Evolutionary conservation across 2,888 invertebrate species (phyloP).

Genomic region (Troilus luridus): DNA sequence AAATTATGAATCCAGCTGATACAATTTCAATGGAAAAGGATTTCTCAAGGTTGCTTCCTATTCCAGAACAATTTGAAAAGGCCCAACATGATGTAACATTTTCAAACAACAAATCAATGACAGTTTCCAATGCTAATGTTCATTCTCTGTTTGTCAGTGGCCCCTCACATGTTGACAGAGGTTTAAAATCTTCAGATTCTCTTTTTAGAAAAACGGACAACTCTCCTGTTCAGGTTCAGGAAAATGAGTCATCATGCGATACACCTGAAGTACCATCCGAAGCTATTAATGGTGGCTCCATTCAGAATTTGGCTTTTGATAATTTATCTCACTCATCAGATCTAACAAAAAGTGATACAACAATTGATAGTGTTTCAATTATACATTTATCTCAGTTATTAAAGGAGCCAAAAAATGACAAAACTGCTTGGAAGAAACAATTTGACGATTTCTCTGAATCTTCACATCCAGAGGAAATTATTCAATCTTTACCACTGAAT

Average conservation of each 20-base stretch:
- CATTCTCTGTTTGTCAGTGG: slow-evolving; percentile 30
- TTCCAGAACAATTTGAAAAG: slow-evolving; percentile 14
- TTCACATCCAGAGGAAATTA: not conserved
- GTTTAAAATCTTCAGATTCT: slow-evolving; percentile 7
- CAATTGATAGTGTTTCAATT: not conserved
- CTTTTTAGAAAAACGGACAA: not conserved
- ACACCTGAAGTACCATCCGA: not conserved
- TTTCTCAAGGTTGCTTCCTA: not conserved
- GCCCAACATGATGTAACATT: not conserved
- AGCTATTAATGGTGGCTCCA: not conserved
- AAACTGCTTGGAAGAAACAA: not conserved
- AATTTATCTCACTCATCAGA: not conserved
- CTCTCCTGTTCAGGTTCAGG: not conserved
- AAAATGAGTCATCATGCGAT: not conserved
- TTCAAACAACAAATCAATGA: not conserved
- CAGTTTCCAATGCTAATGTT: not conserved
- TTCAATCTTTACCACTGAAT: not conserved
- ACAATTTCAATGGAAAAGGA: not conserved
- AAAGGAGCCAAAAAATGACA: not conserved
- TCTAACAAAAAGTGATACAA: not conserved
- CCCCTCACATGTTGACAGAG: slow-evolving; percentile 25
- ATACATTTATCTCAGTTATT: not conserved
- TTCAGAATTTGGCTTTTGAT: not conserved
- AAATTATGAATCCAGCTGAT: not conserved
- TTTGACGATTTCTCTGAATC: not conserved